Base-by-base conservation (phyloP, 2,797 vertebrate genomes). In the Neosilurus hyrtlii region DNA sequence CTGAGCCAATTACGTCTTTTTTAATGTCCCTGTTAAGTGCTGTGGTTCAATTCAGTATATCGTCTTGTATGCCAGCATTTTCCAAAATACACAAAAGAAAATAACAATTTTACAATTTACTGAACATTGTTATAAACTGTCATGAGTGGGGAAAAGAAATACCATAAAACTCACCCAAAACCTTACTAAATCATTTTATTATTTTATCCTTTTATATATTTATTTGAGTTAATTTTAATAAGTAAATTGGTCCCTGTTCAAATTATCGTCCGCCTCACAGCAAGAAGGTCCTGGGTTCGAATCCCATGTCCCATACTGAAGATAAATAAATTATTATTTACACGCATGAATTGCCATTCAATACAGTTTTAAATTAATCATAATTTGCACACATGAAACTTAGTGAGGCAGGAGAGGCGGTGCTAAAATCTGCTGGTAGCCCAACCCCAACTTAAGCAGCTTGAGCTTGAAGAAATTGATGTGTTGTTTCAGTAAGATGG, bases 151-250 rank as follows among this genome's bases (percentile, higher is more conserved):
- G 16, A 16, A 56, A 16, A 56, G 37, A 59, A 76, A n/a, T 61
- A 59, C 30, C 22, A 62, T 16, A 49, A 62, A 77, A 79, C 16
- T 52, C 76, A 65, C 61, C 76, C 10, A 1, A 79, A 66, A 52
- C 76, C 24, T 65, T 30, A 43, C 43, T 52, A 61, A 43, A 59
- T 16, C 57, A 7, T 43, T 57, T 43, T 43, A 43, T 43, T 43
- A 43, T 43, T 43, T 8, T 43, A 43, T 8, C 43, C 4, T 43
- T 43, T 43, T 43, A 43, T 43, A 5, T 5, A 61, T 37, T 76
- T 30, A 30, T 61, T 16, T 16, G 12, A 61, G 61, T 62, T 43
- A 0, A 62, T n/a, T 43, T n/a, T 3, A 14, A 22, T 37, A 26
- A 22, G 37, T n/a, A 70, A 49, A 49, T 59, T 75, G 6, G 18